Base-by-base conservation (phyloP, 1,140 invertebrate genomes). In the Macrosteles quadrilineatus region DNA sequence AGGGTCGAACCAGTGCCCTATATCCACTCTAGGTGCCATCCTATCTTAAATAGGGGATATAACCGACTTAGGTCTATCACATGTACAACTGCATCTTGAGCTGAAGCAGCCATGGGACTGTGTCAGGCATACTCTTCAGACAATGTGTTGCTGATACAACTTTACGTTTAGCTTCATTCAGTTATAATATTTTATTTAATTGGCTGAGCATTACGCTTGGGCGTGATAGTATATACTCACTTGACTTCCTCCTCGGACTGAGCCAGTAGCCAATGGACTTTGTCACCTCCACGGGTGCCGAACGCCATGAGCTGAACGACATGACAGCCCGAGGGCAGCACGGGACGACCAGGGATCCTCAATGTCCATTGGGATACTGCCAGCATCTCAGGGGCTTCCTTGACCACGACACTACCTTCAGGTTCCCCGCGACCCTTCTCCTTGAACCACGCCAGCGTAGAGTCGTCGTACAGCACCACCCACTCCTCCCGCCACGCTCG, bases 401-500 rank as follows among this genome's bases (percentile, higher is more conserved):
- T 88, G 17, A 92, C 86, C 62, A 90, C 81, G 25, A 86, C 73
- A 27, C 79, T 81, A 3, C 86, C 85, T 32, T 81, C 78, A 2
- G 83, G 81, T 12, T 81, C 79, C 23, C 73, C 72, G 9, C 83
- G 75, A n/a, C 81, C 81, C 71, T 84, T 84, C 75, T 89, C 88
- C 75, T 89, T 90, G 76, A 88, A 91, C 90, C 90, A 92, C 6
- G 89, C 88, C 78, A 92, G 84, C 17, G 89, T 90, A 2, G 89
- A 91, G 80, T 92, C 90, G 73, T 91, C 90, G 79, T 91, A 91
- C 6, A 92, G 80, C 30, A 91, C 89, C 47, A 91, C 87, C 88
- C 89, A 92, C 78, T 91, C 90, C 78, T 92, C 88, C 6, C 87
- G 83, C 91, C 91, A 92, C n/a, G 87, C 85, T 77, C 87, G 90